Evolutionary conservation across 2,888 invertebrate species (phyloP).

Genomic region (Pyrgus malvae): DNA sequence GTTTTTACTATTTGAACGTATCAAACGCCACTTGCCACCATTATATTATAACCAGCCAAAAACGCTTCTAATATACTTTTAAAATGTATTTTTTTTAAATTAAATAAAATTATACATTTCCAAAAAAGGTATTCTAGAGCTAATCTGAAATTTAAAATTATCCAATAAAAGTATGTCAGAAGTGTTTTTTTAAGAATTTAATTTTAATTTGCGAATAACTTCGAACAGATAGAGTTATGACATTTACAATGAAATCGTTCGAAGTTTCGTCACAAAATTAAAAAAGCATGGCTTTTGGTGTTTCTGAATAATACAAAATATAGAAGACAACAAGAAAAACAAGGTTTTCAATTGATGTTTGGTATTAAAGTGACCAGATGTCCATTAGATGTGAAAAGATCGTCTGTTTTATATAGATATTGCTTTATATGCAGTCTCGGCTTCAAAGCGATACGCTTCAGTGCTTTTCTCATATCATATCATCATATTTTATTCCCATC

Average conservation of each 20-base stretch:
- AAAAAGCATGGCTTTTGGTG: conserved; percentile 23
- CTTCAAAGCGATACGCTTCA: conserved; percentile 62
- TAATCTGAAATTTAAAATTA: background rate
- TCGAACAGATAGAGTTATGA: background rate
- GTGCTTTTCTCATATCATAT: conserved; percentile 70
- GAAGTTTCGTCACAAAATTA: background rate
- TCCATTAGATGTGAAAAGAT: no score
- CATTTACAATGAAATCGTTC: background rate
- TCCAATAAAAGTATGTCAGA: background rate
- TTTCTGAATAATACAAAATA: background rate
- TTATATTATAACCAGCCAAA: conserved; percentile 17
- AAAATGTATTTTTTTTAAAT: background rate
- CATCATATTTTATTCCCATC: conserved; percentile 41
- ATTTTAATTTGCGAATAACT: conserved; percentile 18
- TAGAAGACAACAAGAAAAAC: background rate
- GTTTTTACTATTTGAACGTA: no score
- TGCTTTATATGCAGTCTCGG: conserved; percentile 60
- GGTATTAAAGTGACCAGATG: no score
- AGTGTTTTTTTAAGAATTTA: background rate
- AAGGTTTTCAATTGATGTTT: no score
- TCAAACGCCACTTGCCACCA: conserved; percentile 10
- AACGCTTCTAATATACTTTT: conserved; percentile 50
- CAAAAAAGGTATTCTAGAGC: no score
- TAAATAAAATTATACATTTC: no score
- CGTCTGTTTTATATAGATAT: conserved; percentile 18